These are phyloP conservation scores for Saguinus oedipus DNA, from an alignment of 2,797 vertebrate genomes.

Conservation along the genomic window DNA sequence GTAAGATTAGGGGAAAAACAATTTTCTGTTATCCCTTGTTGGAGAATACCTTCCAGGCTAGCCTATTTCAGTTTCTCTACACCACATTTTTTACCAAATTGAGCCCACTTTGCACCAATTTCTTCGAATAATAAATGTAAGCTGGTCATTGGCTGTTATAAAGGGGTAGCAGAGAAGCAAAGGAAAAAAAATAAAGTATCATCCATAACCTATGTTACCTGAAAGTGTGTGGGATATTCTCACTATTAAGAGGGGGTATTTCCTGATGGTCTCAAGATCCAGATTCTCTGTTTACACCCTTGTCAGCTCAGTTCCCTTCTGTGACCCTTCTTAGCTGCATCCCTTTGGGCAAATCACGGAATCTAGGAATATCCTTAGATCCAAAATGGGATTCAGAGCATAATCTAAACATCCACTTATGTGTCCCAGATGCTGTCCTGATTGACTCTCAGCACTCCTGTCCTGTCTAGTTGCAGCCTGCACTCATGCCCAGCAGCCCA, in stretches of 20 bases:
- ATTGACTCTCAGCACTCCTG: accelerated
- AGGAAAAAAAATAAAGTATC: background rate
- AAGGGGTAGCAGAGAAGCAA: background rate
- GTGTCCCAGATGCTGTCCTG: accelerated
- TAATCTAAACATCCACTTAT: accelerated
- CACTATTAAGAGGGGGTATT: too few species aligned
- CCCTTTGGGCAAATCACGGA: background rate
- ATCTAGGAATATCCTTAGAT: background rate
- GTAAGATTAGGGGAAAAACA: background rate
- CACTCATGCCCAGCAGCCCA: accelerated
- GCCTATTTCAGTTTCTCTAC: background rate
- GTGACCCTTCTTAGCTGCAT: background rate
- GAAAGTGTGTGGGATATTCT: background rate
- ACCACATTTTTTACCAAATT: background rate
- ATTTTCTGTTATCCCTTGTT: background rate
- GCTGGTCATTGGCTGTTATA: background rate
- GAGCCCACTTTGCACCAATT: background rate
- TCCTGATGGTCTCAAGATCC: background rate
- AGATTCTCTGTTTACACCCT: background rate
- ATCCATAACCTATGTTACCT: background rate
- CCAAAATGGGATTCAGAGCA: accelerated
- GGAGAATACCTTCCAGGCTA: background rate
- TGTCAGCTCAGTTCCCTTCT: background rate
- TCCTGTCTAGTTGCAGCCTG: accelerated
- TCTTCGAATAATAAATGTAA: background rate